These are phyloP conservation scores for Amblyopsis hoosieri DNA, from an alignment of 2,797 vertebrate species.

Conservation along the genomic window DNA sequence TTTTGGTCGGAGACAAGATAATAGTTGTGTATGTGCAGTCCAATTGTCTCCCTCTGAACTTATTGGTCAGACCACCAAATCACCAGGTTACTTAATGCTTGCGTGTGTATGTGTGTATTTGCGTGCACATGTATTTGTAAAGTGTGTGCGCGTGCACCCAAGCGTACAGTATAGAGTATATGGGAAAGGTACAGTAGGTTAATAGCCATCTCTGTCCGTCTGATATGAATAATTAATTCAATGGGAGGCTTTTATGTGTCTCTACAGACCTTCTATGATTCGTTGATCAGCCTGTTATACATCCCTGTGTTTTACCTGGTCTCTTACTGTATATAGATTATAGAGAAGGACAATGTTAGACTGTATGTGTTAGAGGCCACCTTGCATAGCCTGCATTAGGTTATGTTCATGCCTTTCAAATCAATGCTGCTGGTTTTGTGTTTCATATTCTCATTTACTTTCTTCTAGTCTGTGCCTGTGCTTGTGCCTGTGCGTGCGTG, in stretches of 20 bases:
- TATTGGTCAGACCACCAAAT: too few species aligned
- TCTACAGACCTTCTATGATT: too few species aligned
- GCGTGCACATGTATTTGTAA: background rate
- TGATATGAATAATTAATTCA: background rate
- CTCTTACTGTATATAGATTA: background rate
- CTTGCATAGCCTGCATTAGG: too few species aligned
- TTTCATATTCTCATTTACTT: too few species aligned
- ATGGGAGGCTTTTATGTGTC: background rate
- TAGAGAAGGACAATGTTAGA: background rate
- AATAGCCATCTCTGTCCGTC: background rate
- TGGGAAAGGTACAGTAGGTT: background rate
- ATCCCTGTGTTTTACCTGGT: too few species aligned
- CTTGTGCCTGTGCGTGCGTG: background rate
- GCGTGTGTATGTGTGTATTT: background rate
- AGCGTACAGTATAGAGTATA: background rate
- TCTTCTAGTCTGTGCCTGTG: background rate
- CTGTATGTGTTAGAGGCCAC: background rate
- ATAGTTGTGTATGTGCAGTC: too few species aligned
- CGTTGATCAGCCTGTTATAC: too few species aligned
- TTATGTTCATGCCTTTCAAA: too few species aligned
- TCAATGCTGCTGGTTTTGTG: too few species aligned
- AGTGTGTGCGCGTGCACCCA: background rate
- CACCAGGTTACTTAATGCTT: background rate
- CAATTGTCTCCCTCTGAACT: too few species aligned
- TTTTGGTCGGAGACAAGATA: too few species aligned